Evolutionary conservation across 2,113 vertebrate genomes (phyloP), one percentile per base, ranked within the genome.

Genomic region (Murina feae): DNA sequence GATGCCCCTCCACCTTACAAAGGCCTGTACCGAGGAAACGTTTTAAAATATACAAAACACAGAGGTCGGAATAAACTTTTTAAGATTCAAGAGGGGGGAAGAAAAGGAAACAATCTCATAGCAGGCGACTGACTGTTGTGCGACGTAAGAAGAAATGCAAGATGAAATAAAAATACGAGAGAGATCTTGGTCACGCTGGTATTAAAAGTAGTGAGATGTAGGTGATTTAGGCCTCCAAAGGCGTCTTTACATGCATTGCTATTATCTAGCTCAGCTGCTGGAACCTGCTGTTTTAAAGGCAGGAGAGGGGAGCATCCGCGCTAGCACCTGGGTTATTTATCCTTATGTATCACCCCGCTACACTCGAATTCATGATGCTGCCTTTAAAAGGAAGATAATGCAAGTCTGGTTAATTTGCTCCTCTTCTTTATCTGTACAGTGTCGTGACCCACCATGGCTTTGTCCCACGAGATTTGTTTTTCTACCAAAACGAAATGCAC

Each of bases 371-470:
- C 98, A 98, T 98, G 98, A 98, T 98, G 97, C 98, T 89, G 96
- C 97, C 98, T 98, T 98, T 98, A 98, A 98, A 95, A 98, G 98
- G 96, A 96, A 98, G 99, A 99, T 99, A 99, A 99, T 98, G 99
- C 99, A 98, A 99, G 99, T 98, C 98, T 96, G 97, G 98, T 98
- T 99, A 98, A 99, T 99, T 99, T 99, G 98, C 98, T 98, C 98
- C 98, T 98, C 98, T 98, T 98, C 98, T 98, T 98, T 98, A 98
- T 98, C 98, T 97, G 95, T 98, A 98, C 98, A 96, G 98, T 99
- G 99, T 99, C 98, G 98, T 98, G 98, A 98, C 99, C 98, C 98
- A 98, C 98, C 98, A 97, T 72, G 97, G 98, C 98, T 98, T 98
- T 97, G 97, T 99, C 99, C 99, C 99, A 96, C 39, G 99, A 98